Percentiles rank a stretch among this genome's conserved stretches.
These are phyloP conservation scores for Cataglyphis cursor DNA, from an alignment of 2,888 invertebrate species.

Conservation along the genomic window DNA sequence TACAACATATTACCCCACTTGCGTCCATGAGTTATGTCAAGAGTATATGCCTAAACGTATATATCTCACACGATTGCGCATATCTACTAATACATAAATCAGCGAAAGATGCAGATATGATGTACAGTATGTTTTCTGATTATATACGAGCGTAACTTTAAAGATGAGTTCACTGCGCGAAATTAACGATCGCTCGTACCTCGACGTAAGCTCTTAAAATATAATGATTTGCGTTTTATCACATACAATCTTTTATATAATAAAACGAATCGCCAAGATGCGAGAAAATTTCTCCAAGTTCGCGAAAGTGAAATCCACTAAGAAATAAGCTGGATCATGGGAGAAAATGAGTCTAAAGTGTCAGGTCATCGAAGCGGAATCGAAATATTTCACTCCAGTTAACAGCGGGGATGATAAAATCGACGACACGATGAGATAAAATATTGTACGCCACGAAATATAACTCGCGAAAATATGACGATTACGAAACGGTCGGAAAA, in stretches of 20 bases:
- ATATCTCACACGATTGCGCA: not conserved
- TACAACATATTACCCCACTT: slow-evolving; percentile 17
- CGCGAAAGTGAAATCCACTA: slow-evolving; percentile 42
- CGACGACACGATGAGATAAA: slow-evolving; percentile 43
- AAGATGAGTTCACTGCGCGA: not conserved
- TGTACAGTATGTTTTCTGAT: not conserved
- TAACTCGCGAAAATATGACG: slow-evolving; percentile 28
- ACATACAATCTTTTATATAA: slow-evolving; percentile 3
- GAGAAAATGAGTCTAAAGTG: slow-evolving; percentile 9
- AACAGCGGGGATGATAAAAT: slow-evolving; percentile 32
- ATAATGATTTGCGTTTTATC: not conserved
- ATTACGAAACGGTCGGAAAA: slow-evolving; percentile 20
- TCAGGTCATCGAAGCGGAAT: slow-evolving; percentile 22
- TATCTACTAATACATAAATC: not conserved
- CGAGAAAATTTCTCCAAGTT: slow-evolving; percentile 31
- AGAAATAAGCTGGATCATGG: slow-evolving; percentile 40
- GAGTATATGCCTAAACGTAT: not conserved
- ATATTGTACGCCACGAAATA: slow-evolving; percentile 11
- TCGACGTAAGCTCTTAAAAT: not conserved
- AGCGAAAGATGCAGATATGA: not conserved
- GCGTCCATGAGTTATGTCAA: not conserved
- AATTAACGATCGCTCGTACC: not conserved
- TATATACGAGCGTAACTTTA: not conserved
- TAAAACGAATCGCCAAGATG: not conserved
- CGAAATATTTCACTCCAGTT: slow-evolving; percentile 43